phyloP scores from a whole-genome alignment of 2,888 invertebrate species.

The Athrips mouffetella region DNA sequence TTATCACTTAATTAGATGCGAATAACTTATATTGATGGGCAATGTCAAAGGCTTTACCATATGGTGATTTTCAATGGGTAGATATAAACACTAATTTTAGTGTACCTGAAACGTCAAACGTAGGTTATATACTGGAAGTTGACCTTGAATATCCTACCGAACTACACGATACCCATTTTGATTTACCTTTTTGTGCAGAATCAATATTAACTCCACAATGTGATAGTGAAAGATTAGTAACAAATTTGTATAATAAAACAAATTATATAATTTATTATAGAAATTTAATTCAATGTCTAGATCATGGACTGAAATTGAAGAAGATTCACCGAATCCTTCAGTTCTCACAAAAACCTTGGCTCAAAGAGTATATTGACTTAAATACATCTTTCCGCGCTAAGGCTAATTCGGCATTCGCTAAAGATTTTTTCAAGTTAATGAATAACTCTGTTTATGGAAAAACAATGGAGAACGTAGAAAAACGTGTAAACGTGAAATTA shows the following conservation, averaged over 20 bases:
- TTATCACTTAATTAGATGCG: slow-evolving; percentile 33
- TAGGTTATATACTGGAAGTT: slow-evolving; percentile 31
- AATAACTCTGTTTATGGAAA: slow-evolving; percentile 1
- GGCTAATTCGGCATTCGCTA: not conserved
- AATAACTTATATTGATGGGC: slow-evolving; percentile 37
- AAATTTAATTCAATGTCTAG: slow-evolving; percentile 31
- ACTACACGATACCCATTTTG: slow-evolving; percentile 20
- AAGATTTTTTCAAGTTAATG: too few relatives aligned
- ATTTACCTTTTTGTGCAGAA: slow-evolving; percentile 23
- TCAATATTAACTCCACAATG: slow-evolving; percentile 18
- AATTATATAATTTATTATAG: slow-evolving; percentile 36
- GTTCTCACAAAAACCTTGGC: slow-evolving; percentile 35
- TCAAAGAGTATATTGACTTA: slow-evolving; percentile 30
- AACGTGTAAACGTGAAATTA: not conserved
- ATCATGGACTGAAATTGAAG: slow-evolving; percentile 26
- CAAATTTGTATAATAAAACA: slow-evolving; percentile 29
- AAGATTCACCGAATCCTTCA: slow-evolving; percentile 35
- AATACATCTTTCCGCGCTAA: slow-evolving; percentile 9
- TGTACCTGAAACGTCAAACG: slow-evolving; percentile 9
- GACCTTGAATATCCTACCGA: slow-evolving; percentile 22
- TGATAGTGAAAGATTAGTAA: slow-evolving; percentile 14
- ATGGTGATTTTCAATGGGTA: too few relatives aligned
- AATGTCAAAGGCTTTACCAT: slow-evolving; percentile 22
- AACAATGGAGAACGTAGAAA: not conserved
- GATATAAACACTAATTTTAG: slow-evolving; percentile 17